Evolutionary conservation across 2,888 invertebrate species (phyloP).

Genomic region (Xiphydria camelus): DNA sequence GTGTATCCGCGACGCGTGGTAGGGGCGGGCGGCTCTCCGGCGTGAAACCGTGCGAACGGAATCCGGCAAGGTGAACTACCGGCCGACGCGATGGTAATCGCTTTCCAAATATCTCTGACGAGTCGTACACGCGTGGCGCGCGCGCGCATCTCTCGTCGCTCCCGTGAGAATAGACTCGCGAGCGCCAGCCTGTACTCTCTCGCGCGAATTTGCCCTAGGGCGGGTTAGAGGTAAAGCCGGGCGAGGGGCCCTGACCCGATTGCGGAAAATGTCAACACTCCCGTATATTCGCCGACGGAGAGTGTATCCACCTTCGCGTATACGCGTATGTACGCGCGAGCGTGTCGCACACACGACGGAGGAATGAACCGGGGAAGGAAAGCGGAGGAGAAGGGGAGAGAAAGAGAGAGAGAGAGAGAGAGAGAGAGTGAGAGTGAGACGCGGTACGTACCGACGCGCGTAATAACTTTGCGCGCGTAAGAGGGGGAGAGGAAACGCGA

Average conservation of each 20-base stretch:
- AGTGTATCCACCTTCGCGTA: not conserved
- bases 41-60: no score
- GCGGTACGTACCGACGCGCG: slow-evolving; percentile 36
- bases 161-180: no score
- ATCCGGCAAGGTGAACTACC: no score
- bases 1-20: no score
- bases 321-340: no score
- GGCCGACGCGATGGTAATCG: no score
- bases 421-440: slow-evolving; percentile 12
- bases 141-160: no score
- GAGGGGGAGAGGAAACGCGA: no score
- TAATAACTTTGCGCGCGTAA: slow-evolving; percentile 10
- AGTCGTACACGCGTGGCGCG: no score
- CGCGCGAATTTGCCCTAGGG: slow-evolving; percentile 38
- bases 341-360: slow-evolving; percentile 20
- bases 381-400: not conserved
- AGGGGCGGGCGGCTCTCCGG: no score
- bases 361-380: slow-evolving; percentile 17
- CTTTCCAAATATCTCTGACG: no score
- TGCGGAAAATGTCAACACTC: slow-evolving; percentile 56
- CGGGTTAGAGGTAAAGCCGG: slow-evolving; percentile 47
- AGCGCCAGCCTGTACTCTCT: no score
- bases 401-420: slow-evolving; percentile 2
- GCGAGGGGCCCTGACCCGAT: slow-evolving; percentile 53
- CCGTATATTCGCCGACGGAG: slow-evolving; percentile 14